phyloP scores from a whole-genome alignment of 2,888 invertebrate genomes.

The Cremastinae sp. region DNA sequence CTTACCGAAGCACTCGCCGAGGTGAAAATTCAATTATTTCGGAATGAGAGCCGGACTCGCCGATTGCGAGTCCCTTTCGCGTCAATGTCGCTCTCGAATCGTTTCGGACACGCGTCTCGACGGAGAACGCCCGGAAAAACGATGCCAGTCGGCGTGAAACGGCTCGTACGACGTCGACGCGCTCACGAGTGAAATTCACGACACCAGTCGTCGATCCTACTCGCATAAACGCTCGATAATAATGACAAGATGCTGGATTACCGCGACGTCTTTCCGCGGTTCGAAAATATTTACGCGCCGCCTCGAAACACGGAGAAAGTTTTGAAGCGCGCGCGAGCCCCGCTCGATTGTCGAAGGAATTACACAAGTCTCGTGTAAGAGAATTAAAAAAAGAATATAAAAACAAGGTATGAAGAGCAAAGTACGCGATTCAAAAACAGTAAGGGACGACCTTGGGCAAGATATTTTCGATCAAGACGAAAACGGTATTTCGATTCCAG shows the following conservation, averaged over 20 bases:
- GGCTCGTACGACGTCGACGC: not conserved
- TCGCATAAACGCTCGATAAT: constrained; percentile 37
- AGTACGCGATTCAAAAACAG: constrained; percentile 8
- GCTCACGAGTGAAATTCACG: constrained; percentile 56
- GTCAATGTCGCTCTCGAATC: no score
- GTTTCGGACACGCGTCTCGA: no score
- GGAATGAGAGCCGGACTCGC: no score
- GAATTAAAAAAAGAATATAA: constrained; percentile 16
- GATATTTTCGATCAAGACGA: constrained; percentile 50
- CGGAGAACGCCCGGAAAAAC: no score
- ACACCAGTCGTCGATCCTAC: constrained; percentile 24
- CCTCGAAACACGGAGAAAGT: constrained; percentile 55
- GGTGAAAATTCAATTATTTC: no score
- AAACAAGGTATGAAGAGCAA: constrained; percentile 4
- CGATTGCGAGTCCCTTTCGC: no score
- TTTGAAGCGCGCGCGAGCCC: constrained; percentile 34
- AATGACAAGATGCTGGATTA: constrained; percentile 23
- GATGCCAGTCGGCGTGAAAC: not conserved
- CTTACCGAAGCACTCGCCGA: not conserved
- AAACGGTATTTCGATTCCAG: constrained; percentile 40
- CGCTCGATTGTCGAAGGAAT: constrained; percentile 53
- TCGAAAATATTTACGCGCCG: constrained; percentile 24
- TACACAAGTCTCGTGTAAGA: constrained; percentile 45
- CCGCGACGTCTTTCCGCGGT: constrained; percentile 34
- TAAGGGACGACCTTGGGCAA: constrained; percentile 55